phyloP scores from a whole-genome alignment of 37 sponge, comb jelly and placozoan species.

The Petrosia ficiformis region DNA sequence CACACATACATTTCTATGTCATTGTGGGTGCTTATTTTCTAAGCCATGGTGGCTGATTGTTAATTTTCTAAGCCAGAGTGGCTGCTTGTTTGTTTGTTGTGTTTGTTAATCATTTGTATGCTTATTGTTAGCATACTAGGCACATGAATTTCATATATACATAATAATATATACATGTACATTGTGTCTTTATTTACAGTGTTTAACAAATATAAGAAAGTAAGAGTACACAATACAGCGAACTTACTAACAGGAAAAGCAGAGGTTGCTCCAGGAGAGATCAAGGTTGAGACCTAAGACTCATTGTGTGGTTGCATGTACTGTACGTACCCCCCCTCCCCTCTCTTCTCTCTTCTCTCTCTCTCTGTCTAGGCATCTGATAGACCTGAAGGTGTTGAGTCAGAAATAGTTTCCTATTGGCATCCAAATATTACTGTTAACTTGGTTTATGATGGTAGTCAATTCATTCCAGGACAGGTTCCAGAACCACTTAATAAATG shows the following conservation, averaged over 20 bases:
- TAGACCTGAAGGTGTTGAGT: slow-evolving; percentile 8
- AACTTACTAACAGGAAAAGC: slow-evolving; percentile 93
- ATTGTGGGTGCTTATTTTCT: no score
- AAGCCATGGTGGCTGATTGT: no score
- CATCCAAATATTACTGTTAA: slow-evolving; percentile 93
- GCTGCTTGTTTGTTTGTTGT: no score
- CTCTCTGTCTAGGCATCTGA: slow-evolving; percentile 5
- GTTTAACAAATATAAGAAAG: slow-evolving; percentile 82
- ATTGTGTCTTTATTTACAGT: slow-evolving; percentile 31
- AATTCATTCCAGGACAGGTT: slow-evolving; percentile 59
- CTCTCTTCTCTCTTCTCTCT: slow-evolving; percentile 28
- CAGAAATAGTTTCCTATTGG: slow-evolving; percentile 89
- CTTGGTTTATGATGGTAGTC: slow-evolving; percentile 85
- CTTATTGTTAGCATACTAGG: no score
- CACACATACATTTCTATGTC: no score
- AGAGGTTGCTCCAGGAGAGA: slow-evolving; percentile 56
- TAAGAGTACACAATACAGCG: slow-evolving; percentile 74
- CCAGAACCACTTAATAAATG: slow-evolving; percentile 88
- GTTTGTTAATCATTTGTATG: no score
- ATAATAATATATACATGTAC: no score
- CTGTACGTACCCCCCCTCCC: slow-evolving; percentile 1
- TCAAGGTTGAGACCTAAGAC: slow-evolving; percentile 27
- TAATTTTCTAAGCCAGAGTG: no score
- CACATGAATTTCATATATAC: no score
- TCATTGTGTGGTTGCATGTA: background rate